A percentile compares a stretch with the other conserved stretches of the same genome.
Evolutionary conservation across 2,113 vertebrate species (phyloP).

Genomic region (Heloderma charlesbogerti): DNA sequence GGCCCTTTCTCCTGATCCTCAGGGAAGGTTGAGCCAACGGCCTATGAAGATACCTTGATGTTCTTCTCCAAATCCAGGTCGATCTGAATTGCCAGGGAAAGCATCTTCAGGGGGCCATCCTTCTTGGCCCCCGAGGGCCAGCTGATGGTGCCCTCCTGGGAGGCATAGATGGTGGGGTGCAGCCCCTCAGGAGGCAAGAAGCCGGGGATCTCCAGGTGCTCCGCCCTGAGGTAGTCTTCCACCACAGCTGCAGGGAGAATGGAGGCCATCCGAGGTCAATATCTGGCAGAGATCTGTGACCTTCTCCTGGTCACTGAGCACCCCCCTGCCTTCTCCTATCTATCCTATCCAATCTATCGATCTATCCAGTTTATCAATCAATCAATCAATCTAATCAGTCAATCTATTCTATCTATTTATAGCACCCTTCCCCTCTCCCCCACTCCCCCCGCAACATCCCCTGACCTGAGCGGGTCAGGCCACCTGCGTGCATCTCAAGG

Average conservation of each 20-base stretch:
- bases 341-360: background rate
- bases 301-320: no score
- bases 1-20: background rate
- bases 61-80: constrained; percentile 87
- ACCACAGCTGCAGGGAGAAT: constrained; percentile 75
- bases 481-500: background rate
- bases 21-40: background rate
- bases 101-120: constrained; percentile 81
- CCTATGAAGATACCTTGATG: constrained; percentile 79
- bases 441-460: background rate
- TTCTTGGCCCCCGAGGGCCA: constrained; percentile 70
- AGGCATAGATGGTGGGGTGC: constrained; percentile 88
- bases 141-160: constrained; percentile 85
- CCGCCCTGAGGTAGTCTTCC: constrained; percentile 79
- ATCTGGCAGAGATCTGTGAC: accelerated
- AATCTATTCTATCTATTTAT: no score
- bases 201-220: constrained; percentile 82
- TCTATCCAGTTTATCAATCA: background rate
- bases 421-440: background rate
- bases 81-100: constrained; percentile 89
- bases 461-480: background rate
- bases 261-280: background rate
- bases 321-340: background rate
- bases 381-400: no score
- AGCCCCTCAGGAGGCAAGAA: constrained; percentile 82